phyloP scores from a whole-genome alignment of 2,113 vertebrate genomes.

The Panurus biarmicus region DNA sequence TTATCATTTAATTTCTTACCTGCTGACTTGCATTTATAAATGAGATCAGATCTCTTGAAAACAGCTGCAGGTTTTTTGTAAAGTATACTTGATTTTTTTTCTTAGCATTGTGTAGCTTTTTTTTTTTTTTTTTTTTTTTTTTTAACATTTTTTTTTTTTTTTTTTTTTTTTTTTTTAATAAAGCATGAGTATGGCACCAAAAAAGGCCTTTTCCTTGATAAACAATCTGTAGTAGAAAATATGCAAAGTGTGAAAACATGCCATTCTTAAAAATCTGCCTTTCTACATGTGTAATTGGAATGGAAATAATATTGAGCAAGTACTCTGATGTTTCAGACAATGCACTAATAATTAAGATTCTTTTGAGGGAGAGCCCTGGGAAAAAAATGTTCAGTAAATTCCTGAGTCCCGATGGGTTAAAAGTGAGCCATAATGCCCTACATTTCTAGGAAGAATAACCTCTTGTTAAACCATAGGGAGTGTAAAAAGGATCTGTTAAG shows the following conservation, averaged over 20 bases:
- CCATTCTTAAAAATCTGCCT: neutral
- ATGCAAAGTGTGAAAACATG: neutral
- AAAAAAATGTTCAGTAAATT: neutral
- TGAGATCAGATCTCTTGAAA: conserved; percentile 1
- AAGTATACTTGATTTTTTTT: conserved; percentile 26
- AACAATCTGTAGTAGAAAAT: neutral
- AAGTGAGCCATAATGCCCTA: neutral
- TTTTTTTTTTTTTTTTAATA: conserved; percentile 12
- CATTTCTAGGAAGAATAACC: neutral
- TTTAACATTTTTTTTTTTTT: neutral
- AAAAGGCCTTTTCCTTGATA: neutral
- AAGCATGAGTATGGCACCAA: conserved; percentile 49
- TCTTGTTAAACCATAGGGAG: neutral
- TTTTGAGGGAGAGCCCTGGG: neutral
- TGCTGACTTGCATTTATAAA: conserved; percentile 8
- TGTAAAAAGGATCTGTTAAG: neutral
- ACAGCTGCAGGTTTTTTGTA: conserved; percentile 23
- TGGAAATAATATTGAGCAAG: neutral
- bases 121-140: neutral
- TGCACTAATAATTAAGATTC: neutral
- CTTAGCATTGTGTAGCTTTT: conserved; percentile 12
- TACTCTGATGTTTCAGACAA: neutral
- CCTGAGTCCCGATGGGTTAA: neutral
- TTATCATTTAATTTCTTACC: conserved; percentile 3
- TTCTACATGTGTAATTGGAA: neutral